These are phyloP conservation scores for Nannoperca obscura DNA, from an alignment of 2,797 vertebrate genomes.

Conservation along the genomic window DNA sequence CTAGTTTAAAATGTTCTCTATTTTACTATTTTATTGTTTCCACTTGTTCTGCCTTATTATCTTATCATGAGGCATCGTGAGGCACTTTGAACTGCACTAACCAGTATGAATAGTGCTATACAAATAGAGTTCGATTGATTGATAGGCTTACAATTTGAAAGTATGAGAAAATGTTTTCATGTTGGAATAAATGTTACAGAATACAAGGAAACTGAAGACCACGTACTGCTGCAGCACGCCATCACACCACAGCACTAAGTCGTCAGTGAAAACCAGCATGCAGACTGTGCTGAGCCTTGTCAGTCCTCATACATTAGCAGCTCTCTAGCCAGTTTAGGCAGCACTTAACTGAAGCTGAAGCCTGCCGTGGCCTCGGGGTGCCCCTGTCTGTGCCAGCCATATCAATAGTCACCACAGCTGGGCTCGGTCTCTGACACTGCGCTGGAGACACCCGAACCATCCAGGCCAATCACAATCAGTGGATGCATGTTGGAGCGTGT, in stretches of 20 bases:
- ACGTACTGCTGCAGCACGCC: neutral
- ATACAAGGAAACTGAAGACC: neutral
- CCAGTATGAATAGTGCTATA: too few relatives aligned
- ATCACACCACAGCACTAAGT: neutral
- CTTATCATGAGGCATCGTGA: too few relatives aligned
- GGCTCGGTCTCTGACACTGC: conserved; percentile 65
- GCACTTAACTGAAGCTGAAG: conserved; percentile 78
- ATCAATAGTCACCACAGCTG: conserved; percentile 75
- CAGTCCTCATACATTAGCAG: conserved; percentile 55
- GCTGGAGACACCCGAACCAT: conserved; percentile 75
- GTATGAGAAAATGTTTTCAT: neutral
- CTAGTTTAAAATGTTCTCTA: too few relatives aligned
- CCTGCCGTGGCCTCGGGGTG: conserved; percentile 64
- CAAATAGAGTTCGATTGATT: too few relatives aligned
- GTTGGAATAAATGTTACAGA: too few relatives aligned
- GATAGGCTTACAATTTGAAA: neutral
- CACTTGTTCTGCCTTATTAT: too few relatives aligned
- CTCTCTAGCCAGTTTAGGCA: conserved; percentile 62
- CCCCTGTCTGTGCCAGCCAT: conserved; percentile 77
- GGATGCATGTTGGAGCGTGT: conserved; percentile 31
- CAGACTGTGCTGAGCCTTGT: conserved; percentile 65
- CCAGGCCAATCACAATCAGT: conserved; percentile 77
- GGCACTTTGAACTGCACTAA: too few relatives aligned
- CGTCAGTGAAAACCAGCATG: conserved; percentile 61
- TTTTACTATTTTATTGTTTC: too few relatives aligned